A percentile compares a stretch with the other conserved stretches of the same genome.
Evolutionary conservation across 2,888 invertebrate species (phyloP).

Genomic region (Sarcophaga variegata): DNA sequence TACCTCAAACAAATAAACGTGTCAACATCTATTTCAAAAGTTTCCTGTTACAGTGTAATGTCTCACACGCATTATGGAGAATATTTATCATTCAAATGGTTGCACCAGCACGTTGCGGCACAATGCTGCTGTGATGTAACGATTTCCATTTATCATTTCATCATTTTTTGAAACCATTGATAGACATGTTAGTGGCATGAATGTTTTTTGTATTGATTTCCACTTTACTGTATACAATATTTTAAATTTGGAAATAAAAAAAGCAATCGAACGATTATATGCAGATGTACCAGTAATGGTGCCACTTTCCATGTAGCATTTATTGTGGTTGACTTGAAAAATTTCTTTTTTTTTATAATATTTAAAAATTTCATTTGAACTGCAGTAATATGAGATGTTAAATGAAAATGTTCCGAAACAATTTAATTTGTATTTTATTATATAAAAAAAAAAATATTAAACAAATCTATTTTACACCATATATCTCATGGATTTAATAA

Average conservation of each 20-base stretch:
- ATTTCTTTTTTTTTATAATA: no score
- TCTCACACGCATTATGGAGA: slow-evolving; percentile 5
- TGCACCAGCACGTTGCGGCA: background rate
- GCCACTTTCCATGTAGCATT: no score
- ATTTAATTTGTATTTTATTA: no score
- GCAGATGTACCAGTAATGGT: background rate
- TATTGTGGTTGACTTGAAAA: no score
- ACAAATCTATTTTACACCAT: no score
- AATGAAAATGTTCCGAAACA: no score
- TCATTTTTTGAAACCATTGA: slow-evolving; percentile 18
- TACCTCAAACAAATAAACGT: background rate
- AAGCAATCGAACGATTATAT: background rate
- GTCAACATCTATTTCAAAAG: slow-evolving; percentile 16
- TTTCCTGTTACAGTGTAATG: background rate
- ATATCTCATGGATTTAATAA: no score
- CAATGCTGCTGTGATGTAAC: no score
- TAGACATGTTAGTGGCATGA: slow-evolving; percentile 2
- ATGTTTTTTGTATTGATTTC: background rate
- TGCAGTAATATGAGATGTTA: no score
- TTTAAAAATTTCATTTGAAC: no score
- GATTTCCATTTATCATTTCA: background rate
- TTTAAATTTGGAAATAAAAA: background rate
- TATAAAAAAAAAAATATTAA: no score
- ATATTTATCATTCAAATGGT: slow-evolving; percentile 13
- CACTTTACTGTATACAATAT: background rate